Conservation (phyloP, 2,797 vertebrate genomes). For the Spinus pinus region DNA sequence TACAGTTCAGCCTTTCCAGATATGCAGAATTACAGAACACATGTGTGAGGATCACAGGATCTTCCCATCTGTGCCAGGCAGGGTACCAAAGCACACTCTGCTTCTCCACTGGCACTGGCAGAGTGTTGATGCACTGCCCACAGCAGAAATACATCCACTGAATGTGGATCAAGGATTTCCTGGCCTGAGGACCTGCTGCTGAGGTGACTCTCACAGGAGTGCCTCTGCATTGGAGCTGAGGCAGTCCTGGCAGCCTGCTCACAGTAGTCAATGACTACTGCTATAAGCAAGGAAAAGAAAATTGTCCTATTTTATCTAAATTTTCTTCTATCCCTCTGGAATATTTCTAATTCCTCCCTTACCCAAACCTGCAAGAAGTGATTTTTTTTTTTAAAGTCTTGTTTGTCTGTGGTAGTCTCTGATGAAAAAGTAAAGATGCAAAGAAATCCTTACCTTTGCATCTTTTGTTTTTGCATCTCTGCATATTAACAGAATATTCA, state of each 20-base stretch:
- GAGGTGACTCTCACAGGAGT: too few relatives aligned
- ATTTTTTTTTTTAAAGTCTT: not conserved
- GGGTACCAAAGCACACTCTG: not conserved
- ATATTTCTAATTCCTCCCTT: not conserved
- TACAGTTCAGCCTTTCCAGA: not conserved
- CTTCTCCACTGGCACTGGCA: not conserved
- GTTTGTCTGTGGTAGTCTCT: conserved; percentile 36
- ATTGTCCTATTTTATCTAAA: not conserved
- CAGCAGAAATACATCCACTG: not conserved
- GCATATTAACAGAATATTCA: conserved; percentile 64
- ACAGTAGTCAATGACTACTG: not conserved
- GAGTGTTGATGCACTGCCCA: not conserved
- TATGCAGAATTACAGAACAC: not conserved
- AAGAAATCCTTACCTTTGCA: conserved; percentile 40
- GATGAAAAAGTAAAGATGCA: conserved; percentile 27
- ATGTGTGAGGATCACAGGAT: not conserved
- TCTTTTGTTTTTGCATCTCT: conserved; percentile 42
- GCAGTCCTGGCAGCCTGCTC: not conserved
- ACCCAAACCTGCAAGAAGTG: not conserved
- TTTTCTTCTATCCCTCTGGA: not conserved
- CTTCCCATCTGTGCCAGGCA: not conserved
- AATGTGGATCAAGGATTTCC: not conserved
- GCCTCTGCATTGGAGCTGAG: not conserved
- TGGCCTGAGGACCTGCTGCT: not conserved
- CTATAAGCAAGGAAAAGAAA: not conserved